phyloP scores from a whole-genome alignment of 2,113 vertebrate species.

The Hassar affinis region DNA sequence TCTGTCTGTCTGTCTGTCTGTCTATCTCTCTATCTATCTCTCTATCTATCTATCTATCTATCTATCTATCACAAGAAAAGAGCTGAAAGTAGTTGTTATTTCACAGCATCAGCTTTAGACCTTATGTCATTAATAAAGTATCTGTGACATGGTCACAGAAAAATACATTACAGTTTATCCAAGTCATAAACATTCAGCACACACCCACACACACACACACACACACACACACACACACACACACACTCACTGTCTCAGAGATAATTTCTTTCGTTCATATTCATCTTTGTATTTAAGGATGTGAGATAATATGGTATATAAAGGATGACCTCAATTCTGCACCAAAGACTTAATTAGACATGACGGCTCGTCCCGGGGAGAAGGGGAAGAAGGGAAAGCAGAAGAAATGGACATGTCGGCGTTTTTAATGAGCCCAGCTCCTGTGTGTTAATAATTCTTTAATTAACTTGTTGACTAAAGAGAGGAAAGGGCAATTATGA shows the following conservation, averaged over 20 bases:
- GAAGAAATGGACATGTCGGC: constrained; percentile 55
- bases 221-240: background rate
- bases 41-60: no score
- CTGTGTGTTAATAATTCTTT: constrained; percentile 69
- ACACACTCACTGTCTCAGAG: background rate
- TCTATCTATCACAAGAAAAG: no score
- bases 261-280: constrained; percentile 40
- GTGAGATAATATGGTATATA: constrained; percentile 53
- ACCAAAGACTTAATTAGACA: constrained; percentile 65
- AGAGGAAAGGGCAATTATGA: constrained; percentile 57
- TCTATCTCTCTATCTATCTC: background rate
- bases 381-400: constrained; percentile 58
- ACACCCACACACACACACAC: no score
- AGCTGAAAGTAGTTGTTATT: background rate
- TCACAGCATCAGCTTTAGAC: no score
- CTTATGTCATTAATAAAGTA: background rate
- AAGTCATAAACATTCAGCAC: background rate
- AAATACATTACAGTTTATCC: no score
- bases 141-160: background rate
- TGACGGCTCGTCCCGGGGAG: constrained; percentile 56
- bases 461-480: constrained; percentile 73
- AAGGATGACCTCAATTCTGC: constrained; percentile 52
- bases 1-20: background rate
- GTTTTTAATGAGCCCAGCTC: constrained; percentile 69
- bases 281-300: constrained; percentile 47